A percentile compares a stretch with the other conserved stretches of the same genome.
phyloP scores from a whole-genome alignment of 2,797 vertebrate species.

The Jordanella pulchra region DNA sequence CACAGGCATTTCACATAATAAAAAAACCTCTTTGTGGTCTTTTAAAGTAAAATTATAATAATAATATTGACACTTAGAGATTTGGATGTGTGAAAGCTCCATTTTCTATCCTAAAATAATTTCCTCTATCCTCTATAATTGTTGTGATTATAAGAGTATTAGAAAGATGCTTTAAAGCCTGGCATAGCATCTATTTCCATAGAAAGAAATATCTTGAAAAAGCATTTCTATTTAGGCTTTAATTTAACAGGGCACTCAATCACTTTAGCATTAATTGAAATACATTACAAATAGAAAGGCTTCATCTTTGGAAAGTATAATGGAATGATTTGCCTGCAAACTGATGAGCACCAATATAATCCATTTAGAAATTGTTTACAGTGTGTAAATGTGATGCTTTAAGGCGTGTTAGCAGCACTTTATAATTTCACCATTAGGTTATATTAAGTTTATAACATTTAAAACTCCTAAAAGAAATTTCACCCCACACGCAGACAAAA shows the following conservation, averaged over 20 bases:
- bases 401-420: slow-evolving; percentile 24
- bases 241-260: slow-evolving; percentile 70
- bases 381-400: slow-evolving; percentile 38
- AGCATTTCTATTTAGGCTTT: slow-evolving; percentile 66
- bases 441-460: slow-evolving; percentile 7
- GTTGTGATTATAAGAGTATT: slow-evolving; percentile 65
- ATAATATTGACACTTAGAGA: slow-evolving; percentile 53
- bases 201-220: slow-evolving; percentile 62
- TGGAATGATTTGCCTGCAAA: slow-evolving; percentile 49
- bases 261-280: slow-evolving; percentile 70
- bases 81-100: slow-evolving; percentile 50
- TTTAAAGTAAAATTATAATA: slow-evolving; percentile 56
- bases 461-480: slow-evolving; percentile 23
- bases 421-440: slow-evolving; percentile 15
- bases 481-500: background rate
- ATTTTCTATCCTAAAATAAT: slow-evolving; percentile 61
- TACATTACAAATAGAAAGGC: slow-evolving; percentile 68
- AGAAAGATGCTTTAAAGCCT: slow-evolving; percentile 61
- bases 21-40: slow-evolving; percentile 52
- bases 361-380: slow-evolving; percentile 54
- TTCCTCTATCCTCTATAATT: slow-evolving; percentile 56
- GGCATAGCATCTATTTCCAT: slow-evolving; percentile 59
- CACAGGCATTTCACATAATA: slow-evolving; percentile 54
- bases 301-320: slow-evolving; percentile 58
- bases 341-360: slow-evolving; percentile 45